Evolutionary conservation across 2,797 vertebrate genomes (phyloP).

Genomic region (Nasua narica): DNA sequence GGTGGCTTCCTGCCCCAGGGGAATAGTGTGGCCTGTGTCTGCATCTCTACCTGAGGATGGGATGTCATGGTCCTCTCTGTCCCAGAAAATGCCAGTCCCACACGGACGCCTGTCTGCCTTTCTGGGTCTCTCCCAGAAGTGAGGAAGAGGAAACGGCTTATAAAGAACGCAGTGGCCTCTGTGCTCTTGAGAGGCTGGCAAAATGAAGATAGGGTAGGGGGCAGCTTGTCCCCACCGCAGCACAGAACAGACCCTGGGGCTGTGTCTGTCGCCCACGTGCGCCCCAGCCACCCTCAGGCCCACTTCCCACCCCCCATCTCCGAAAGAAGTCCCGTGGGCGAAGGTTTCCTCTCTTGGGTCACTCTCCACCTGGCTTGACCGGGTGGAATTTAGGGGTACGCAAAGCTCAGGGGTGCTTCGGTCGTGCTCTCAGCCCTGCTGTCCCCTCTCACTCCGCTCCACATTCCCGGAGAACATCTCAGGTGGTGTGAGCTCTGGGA

Average conservation of each 20-base stretch:
- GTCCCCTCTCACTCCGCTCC: not conserved
- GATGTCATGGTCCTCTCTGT: not conserved
- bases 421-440: not conserved
- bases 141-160: not conserved
- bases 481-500: not conserved
- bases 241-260: not conserved
- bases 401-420: not conserved
- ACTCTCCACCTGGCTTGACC: not conserved
- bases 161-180: not conserved
- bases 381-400: not conserved
- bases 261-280: not conserved
- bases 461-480: not conserved
- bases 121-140: not conserved
- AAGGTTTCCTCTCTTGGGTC: not conserved
- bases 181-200: not conserved
- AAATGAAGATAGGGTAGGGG: not conserved
- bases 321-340: not conserved
- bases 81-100: not conserved
- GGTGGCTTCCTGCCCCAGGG: not conserved
- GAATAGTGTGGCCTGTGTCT: not conserved
- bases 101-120: not conserved
- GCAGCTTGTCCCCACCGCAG: not conserved
- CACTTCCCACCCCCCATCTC: too few species aligned
- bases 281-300: not conserved
- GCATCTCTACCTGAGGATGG: not conserved